Conservation (phyloP, 1,140 invertebrate genomes). For the Dendrolimus kikuchii region DNA sequence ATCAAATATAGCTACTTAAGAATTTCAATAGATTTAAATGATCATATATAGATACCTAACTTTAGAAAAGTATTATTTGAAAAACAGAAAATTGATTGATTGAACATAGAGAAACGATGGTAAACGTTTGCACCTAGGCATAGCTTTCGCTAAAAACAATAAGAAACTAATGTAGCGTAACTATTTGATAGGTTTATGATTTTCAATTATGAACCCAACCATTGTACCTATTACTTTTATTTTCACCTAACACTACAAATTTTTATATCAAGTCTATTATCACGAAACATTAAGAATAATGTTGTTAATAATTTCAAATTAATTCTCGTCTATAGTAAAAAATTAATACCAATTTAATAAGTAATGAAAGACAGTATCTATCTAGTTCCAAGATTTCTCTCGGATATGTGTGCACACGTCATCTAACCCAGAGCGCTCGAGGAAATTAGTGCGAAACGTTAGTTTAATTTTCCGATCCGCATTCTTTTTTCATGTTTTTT, state of each 20-base stretch:
- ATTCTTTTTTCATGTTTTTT: slow-evolving; percentile 53
- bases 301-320: too few species aligned
- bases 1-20: too few species aligned
- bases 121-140: background rate
- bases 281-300: too few species aligned
- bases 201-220: too few species aligned
- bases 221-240: background rate
- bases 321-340: too few species aligned
- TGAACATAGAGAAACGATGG: background rate
- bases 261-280: background rate
- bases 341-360: too few species aligned
- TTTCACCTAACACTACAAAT: background rate
- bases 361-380: slow-evolving; percentile 2
- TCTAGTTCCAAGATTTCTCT: slow-evolving; percentile 51
- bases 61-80: background rate
- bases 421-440: slow-evolving; percentile 44
- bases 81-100: background rate
- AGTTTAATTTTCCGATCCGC: slow-evolving; percentile 55
- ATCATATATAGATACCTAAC: too few species aligned
- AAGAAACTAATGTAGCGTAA: slow-evolving; percentile 29
- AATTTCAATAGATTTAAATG: too few species aligned
- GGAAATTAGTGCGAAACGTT: slow-evolving; percentile 62
- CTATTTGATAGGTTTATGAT: slow-evolving; percentile 2
- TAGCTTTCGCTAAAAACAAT: slow-evolving; percentile 25
- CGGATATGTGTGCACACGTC: slow-evolving; percentile 29